A percentile compares a stretch with the other conserved stretches of the same genome.
Conservation (phyloP, 92 coral and sea anemone genomes). For the Umimayanthus chanpuru region DNA sequence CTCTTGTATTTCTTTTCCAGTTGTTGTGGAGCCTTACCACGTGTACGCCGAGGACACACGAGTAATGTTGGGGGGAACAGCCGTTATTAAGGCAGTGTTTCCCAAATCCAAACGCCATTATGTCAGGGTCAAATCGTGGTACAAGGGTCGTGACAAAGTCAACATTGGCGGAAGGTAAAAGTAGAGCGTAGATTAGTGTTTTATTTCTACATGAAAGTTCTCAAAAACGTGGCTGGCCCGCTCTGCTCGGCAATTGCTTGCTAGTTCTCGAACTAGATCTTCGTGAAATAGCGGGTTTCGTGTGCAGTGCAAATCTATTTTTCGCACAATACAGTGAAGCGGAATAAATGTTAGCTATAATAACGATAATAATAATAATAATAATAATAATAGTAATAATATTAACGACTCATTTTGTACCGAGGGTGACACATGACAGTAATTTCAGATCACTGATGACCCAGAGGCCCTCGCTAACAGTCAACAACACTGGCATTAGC, state of each 20-base stretch:
- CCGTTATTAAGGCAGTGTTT: slow-evolving; percentile 77
- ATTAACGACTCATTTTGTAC: too few species aligned
- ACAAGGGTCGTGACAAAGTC: slow-evolving; percentile 59
- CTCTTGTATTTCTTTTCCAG: slow-evolving; percentile 44
- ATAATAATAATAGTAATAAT: too few species aligned
- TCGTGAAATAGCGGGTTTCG: too few species aligned
- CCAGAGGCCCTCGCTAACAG: too few species aligned
- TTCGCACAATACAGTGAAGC: too few species aligned
- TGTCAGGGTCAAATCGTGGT: slow-evolving; percentile 84
- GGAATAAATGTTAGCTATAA: too few species aligned
- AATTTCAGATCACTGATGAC: too few species aligned
- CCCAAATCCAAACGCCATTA: slow-evolving; percentile 74
- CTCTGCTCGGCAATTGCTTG: not conserved
- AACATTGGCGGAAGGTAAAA: slow-evolving; percentile 71
- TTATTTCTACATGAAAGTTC: not conserved
- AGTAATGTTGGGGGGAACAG: slow-evolving; percentile 82
- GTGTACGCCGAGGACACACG: slow-evolving; percentile 82
- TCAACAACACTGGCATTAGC: too few species aligned
- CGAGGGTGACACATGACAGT: too few species aligned
- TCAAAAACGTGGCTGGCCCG: not conserved
- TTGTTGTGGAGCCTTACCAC: slow-evolving; percentile 73
- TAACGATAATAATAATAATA: too few species aligned
- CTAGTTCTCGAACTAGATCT: not conserved
- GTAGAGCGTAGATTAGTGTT: too few species aligned
- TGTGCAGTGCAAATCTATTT: too few species aligned